Evolutionary conservation across 1,140 invertebrate genomes (phyloP).

Genomic region (Drosophila ananassae): DNA sequence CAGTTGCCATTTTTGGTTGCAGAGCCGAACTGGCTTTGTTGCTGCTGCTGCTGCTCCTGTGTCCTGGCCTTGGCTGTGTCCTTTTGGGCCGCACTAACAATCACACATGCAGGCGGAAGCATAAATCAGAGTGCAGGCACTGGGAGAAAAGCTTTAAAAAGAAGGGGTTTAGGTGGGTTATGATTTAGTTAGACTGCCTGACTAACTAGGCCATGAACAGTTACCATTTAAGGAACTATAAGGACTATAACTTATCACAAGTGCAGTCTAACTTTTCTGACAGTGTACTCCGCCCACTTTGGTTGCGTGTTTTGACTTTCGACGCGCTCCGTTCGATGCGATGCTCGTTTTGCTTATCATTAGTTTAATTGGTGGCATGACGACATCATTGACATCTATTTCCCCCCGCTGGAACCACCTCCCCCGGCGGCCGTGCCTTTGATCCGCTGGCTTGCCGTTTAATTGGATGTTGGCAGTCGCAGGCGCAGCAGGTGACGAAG

Average conservation of each 20-base stretch:
- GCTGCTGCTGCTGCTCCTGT: conserved; percentile 1
- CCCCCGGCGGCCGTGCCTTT: neutral
- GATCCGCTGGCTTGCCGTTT: conserved; percentile 57
- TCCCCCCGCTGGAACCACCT: neutral
- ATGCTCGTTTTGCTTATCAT: conserved; percentile 69
- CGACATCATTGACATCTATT: conserved; percentile 49
- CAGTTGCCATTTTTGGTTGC: conserved; percentile 60
- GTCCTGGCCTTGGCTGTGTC: neutral
- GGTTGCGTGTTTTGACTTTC: conserved; percentile 69
- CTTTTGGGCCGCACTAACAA: conserved; percentile 1
- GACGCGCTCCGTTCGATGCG: conserved; percentile 31
- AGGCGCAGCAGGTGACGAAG: conserved; percentile 55
- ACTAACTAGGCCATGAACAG: no score
- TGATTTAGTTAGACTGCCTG: no score
- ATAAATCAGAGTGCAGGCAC: conserved; percentile 9
- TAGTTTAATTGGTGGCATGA: conserved; percentile 83
- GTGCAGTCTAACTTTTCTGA: neutral
- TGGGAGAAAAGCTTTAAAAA: neutral
- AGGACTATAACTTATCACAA: no score
- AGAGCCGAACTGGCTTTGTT: conserved; percentile 11
- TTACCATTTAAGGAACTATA: neutral
- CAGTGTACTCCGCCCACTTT: neutral
- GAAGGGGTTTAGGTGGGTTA: no score
- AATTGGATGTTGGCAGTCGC: conserved; percentile 72
- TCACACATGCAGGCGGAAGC: conserved; percentile 14